These are phyloP conservation scores for Harpagifer antarcticus DNA, from an alignment of 2,797 vertebrate genomes.

Conservation along the genomic window DNA sequence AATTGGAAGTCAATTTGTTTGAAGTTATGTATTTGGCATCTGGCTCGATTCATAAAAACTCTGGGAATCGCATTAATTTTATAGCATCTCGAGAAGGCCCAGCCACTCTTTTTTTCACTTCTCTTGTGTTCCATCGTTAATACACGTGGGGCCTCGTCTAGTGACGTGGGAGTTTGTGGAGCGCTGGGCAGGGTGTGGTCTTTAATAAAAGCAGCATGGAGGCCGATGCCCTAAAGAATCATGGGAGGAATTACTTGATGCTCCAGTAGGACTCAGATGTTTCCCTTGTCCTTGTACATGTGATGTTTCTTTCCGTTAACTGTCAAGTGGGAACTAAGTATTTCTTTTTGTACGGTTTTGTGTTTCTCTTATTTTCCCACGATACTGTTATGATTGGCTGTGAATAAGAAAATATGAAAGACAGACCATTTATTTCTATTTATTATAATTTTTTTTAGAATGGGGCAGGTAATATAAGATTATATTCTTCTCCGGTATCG, in stretches of 20 bases:
- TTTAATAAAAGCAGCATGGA: constrained; percentile 74
- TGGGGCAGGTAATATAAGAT: too few relatives aligned
- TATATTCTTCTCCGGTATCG: too few relatives aligned
- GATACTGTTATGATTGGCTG: too few relatives aligned
- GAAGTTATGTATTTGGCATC: constrained; percentile 90
- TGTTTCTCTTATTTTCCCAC: too few relatives aligned
- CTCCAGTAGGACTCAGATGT: not conserved
- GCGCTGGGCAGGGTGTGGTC: constrained; percentile 77
- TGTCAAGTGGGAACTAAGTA: too few relatives aligned
- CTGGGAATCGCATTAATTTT: constrained; percentile 89
- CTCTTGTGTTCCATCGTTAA: constrained; percentile 73
- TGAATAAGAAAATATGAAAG: too few relatives aligned
- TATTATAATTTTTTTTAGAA: too few relatives aligned
- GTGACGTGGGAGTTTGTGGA: constrained; percentile 79
- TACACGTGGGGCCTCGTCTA: constrained; percentile 66
- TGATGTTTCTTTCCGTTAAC: too few relatives aligned
- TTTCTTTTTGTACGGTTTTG: too few relatives aligned
- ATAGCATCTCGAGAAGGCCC: constrained; percentile 76
- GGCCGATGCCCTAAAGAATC: constrained; percentile 51
- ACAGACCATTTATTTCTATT: too few relatives aligned
- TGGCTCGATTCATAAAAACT: constrained; percentile 86
- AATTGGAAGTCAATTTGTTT: constrained; percentile 92
- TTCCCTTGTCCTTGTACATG: too few relatives aligned
- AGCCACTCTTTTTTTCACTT: constrained; percentile 64
- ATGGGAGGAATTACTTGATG: constrained; percentile 56